A percentile compares a stretch with the other conserved stretches of the same genome.
Evolutionary conservation across 2,797 vertebrate genomes (phyloP).

Genomic region (Poeciliopsis gracilis): DNA sequence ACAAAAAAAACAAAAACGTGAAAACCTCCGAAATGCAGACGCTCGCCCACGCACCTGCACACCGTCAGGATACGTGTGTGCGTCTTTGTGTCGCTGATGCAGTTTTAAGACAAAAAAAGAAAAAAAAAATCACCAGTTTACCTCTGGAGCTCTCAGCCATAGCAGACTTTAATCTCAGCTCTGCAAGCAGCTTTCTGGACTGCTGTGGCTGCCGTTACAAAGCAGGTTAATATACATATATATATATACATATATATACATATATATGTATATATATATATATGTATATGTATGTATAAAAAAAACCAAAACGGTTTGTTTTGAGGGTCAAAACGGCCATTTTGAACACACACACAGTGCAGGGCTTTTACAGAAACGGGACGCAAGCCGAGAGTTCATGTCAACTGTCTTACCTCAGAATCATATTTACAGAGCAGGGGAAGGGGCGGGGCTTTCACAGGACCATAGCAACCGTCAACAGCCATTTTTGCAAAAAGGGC

Average conservation of each 20-base stretch:
- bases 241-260: neutral
- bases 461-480: constrained; percentile 63
- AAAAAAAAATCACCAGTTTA: constrained; percentile 68
- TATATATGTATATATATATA: neutral
- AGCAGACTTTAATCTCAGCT: constrained; percentile 62
- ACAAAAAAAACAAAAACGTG: constrained; percentile 50
- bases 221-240: constrained; percentile 58
- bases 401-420: constrained; percentile 78
- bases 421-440: constrained; percentile 37
- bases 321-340: constrained; percentile 59
- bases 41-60: constrained; percentile 42
- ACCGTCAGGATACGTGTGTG: constrained; percentile 34
- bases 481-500: constrained; percentile 26
- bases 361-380: constrained; percentile 63
- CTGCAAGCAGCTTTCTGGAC: constrained; percentile 49
- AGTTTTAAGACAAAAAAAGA: constrained; percentile 52
- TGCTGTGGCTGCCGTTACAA: constrained; percentile 54
- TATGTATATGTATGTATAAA: neutral
- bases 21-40: constrained; percentile 68
- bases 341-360: constrained; percentile 46
- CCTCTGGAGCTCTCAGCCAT: constrained; percentile 80
- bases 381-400: constrained; percentile 59
- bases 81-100: constrained; percentile 62
- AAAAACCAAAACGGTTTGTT: constrained; percentile 26
- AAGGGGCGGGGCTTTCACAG: constrained; percentile 51